These are phyloP conservation scores for Archivesica marissinica DNA, from an alignment of 1,140 invertebrate species.

Conservation along the genomic window DNA sequence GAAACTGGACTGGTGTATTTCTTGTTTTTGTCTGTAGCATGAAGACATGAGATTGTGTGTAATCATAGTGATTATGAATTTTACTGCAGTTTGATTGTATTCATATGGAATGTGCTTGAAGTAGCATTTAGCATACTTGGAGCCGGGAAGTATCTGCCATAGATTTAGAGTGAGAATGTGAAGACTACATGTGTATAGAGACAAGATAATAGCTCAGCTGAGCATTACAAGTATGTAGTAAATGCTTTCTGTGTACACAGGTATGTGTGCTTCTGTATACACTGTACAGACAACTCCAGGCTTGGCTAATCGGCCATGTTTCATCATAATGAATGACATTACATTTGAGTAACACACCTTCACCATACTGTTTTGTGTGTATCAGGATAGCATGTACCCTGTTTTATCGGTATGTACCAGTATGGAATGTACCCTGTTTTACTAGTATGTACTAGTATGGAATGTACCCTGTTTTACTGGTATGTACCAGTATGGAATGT, in stretches of 20 bases:
- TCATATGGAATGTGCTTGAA: conserved; percentile 4
- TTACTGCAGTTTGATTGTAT: neutral
- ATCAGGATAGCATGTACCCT: too few species aligned
- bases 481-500: too few species aligned
- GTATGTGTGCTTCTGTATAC: neutral
- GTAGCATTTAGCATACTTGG: neutral
- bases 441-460: too few species aligned
- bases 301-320: neutral
- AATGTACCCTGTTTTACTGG: too few species aligned
- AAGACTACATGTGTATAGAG: neutral
- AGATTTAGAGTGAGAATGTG: neutral
- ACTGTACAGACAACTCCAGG: neutral
- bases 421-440: too few species aligned
- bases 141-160: neutral
- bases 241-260: conserved; percentile 2
- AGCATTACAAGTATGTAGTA: conserved; percentile 32
- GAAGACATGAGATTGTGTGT: too few species aligned
- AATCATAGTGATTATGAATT: too few species aligned
- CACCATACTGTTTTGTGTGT: neutral
- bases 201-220: conserved; percentile 18
- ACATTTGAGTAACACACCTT: conserved; percentile 14
- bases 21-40: too few species aligned
- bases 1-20: too few species aligned
- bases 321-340: conserved; percentile 19
- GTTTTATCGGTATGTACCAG: too few species aligned